Base-by-base conservation (phyloP, 2,113 vertebrate genomes). In the Lucifuga dentata region DNA sequence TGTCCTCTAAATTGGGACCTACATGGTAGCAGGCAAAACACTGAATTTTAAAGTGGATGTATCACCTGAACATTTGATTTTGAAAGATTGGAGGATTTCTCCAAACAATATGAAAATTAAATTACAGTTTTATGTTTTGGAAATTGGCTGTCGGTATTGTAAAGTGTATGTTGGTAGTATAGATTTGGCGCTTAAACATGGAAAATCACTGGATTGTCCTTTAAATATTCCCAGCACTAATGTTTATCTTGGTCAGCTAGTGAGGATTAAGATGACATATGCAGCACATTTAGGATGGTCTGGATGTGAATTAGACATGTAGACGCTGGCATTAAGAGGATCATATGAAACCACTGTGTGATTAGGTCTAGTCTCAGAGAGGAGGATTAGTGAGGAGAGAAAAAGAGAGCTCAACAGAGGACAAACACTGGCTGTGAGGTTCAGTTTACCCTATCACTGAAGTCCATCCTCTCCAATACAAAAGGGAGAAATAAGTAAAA, bases 401-500 rank as follows among this genome's bases (percentile, higher is more conserved):
- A 58, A 51, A 52, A 58, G 66, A 21, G 21, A 59, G 68, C 74
- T 69, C 67, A 76, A 78, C 7, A 45, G 32, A n/a, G 39, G 65
- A 72, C 29, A 48, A 17, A 59, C 32, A 40, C 46, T 68, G 15
- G 16, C 46, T 38, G 59, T 50, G 23, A 59, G 57, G 58, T 62
- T 51, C 24, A 40, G 26, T 3, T 19, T 17, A 52, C 21, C 70
- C 39, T 16, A 15, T 48, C 63, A 74, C 62, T 80, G 67, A 57
- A 13, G 26, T 43, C 63, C 45, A 8, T 19, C 56, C 48, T 51
- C 45, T 49, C 65, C 36, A 44, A 71, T 52, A 83, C 49, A 68
- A 55, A 68, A 19, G 41, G 19, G 49, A 66, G 62, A 67, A 86
- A 83, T 49, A 62, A 79, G 63, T 16, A 50, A 50, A 33, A 55